Evolutionary conservation across 2,113 vertebrate genomes (phyloP), one percentile per base, ranked within the genome.

Genomic region (Pseudorasbora parva): DNA sequence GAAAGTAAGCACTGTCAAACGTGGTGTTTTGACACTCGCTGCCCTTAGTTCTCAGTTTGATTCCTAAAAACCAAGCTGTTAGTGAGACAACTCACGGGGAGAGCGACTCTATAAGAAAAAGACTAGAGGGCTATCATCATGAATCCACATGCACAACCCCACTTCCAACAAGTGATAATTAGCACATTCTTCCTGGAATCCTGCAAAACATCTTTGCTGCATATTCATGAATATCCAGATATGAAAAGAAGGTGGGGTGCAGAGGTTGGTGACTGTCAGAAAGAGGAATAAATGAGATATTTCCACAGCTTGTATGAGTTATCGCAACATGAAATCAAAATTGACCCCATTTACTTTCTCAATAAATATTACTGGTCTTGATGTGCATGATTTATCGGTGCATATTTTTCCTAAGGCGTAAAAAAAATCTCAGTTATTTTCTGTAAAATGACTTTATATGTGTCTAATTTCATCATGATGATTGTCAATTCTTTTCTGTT

Each of bases 31-130:
- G 77, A 79, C 77, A 79, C 17, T 45, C 25, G 25, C 43, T 49
- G 41, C 41, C 77, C 77, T 79, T 11, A 64, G 57, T 60, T 27
- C 37, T 60, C 76, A 60, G 56, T 62, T 60, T 78, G 76, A 78
- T 25, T 64, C 57, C 37, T 8, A 21, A 49, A 64, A 62, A 15
- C 15, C 57, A 62, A 62, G 57, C 77, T 49, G 59, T 79, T 64
- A 43, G 41, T 1, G 45, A 79, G 7, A 62, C 23, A 19, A 30
- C 23, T 64, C 23, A 62, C 0, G 5, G 41, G 27, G 77, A 64
- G 77, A 79, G 15, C n/a, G 5, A 19, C 2, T 41, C 51, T 57
- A 6, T 14, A 56, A 23, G 33, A 76, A 30, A 17, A 79, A 79
- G 59, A 49, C 59, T 15, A 45, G 37, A 43, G 37, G 41, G 15